Conservation (phyloP, 1,140 invertebrate genomes). For the honey bee (Apis mellifera) region Amel_HAv3.1 CM009936.2:6752001-6752500, state of each 20-base stretch:
- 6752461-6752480: too few species aligned
- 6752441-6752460: too few species aligned
- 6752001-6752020: background rate
- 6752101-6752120: slow-evolving; percentile 24
- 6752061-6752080: slow-evolving; percentile 3
- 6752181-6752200: background rate
- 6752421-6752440: too few species aligned
- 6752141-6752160: slow-evolving; percentile 13
- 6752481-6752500: too few species aligned
- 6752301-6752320: background rate
- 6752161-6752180: background rate
- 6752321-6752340: background rate
- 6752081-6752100: slow-evolving; percentile 22
- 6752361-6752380: too few species aligned
- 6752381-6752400: too few species aligned
- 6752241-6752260: background rate
- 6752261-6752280: too few species aligned
- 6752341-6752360: background rate
- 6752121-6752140: slow-evolving; percentile 39
- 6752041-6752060: slow-evolving; percentile 29
- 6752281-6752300: too few species aligned
- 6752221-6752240: background rate
- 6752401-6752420: too few species aligned
- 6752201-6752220: background rate
- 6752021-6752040: slow-evolving; percentile 40